Conservation (phyloP, 1,140 invertebrate species). For the Leucophenga varia region DNA sequence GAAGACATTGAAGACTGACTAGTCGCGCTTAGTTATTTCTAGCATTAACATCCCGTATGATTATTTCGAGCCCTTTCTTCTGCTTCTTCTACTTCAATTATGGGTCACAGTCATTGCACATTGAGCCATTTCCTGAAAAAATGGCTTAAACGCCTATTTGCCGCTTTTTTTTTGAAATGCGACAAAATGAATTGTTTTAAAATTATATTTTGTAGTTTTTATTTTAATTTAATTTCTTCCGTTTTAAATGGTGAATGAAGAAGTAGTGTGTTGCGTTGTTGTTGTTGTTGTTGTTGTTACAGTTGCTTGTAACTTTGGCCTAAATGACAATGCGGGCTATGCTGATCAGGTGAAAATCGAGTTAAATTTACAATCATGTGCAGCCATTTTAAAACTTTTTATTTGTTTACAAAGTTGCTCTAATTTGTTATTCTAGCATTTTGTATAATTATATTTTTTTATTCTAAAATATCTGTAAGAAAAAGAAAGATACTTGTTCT, state of each 20-base stretch:
- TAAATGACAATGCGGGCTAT: conserved; percentile 46
- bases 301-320: conserved; percentile 31
- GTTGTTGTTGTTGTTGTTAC: conserved; percentile 29
- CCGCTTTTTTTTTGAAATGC: background rate
- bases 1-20: no score
- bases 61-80: conserved; percentile 20
- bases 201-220: no score
- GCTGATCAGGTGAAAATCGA: conserved; percentile 48
- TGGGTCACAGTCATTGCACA: conserved; percentile 45
- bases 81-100: conserved; percentile 34
- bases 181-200: no score
- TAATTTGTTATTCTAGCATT: no score
- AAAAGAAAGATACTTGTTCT: no score
- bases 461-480: no score
- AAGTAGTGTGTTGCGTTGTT: no score
- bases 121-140: conserved; percentile 47
- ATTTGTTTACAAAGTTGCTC: no score
- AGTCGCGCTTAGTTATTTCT: conserved; percentile 33
- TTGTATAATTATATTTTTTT: no score
- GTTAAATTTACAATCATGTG: no score
- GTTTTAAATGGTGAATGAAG: conserved; percentile 43
- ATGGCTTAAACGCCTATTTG: conserved; percentile 46
- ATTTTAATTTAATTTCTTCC: conserved; percentile 18
- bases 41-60: conserved; percentile 49
- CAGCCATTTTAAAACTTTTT: no score